Base-by-base conservation (phyloP, 2,888 invertebrate species). In the Aporophyla nigra region DNA sequence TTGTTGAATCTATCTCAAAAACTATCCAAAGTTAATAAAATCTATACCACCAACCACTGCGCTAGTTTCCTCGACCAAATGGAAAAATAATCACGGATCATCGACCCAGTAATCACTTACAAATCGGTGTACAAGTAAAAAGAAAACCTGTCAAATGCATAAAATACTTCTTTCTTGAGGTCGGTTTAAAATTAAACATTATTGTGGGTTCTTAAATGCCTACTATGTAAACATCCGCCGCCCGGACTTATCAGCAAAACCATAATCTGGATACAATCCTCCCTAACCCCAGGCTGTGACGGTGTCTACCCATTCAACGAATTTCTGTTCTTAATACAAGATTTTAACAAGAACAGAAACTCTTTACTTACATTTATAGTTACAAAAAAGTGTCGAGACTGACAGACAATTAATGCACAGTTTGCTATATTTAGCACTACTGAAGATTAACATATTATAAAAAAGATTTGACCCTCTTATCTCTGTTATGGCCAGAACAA, bases 401-500 rank as follows among this genome's bases (percentile, higher is more conserved):
- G 16, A 66, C 66, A 16, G 5, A 40, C 46, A 43, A n/a, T 46
- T n/a, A 56, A 19, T 27, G n/a, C 9, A 59, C 24, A 21, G 7
- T 7, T 6, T 33, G 21, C 33, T 33, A 33, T 33, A 33, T 3
- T 33, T 33, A 33, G 33, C 24, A 40, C 71, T 7, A 21, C 16
- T 27, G 33, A 3, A 40, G 70, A 49, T 74, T 40, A 53, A 71
- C 43, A 67, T 14, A 65, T 63, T 21, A 24, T 43, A 73, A 51
- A 7, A 27, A 51, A 40, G 51, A 51, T 71, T 74, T 61, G 71
- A 71, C 70, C 49, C 21, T 40, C 27, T 16, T 40, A 71, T 71
- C 49, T 12, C 16, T 71, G 1, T 5, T 27, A 43, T 66, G 27
- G 27, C n/a, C 46, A n/a, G 51, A n/a, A 27, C 56, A 33, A 71